Conservation (phyloP, 2,797 vertebrate genomes). For the Syngnathus rostellatus region DNA sequence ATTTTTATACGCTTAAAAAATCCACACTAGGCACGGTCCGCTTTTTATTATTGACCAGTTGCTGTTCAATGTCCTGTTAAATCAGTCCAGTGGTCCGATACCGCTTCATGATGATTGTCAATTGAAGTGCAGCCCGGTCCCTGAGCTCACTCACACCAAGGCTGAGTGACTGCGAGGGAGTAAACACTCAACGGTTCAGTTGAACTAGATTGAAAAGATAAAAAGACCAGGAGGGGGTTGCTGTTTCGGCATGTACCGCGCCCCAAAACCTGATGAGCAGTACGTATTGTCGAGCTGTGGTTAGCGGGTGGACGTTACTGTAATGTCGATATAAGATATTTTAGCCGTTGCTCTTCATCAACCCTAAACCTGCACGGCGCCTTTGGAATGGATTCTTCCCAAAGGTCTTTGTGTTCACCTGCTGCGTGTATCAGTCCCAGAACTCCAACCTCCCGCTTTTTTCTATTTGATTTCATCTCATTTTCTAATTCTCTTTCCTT, state of each 20-base stretch:
- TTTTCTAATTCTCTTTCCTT: neutral
- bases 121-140: neutral
- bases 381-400: neutral
- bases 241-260: neutral
- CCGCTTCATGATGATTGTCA: neutral
- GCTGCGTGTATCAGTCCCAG: neutral
- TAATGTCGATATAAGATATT: neutral
- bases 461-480: neutral
- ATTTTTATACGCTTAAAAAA: neutral
- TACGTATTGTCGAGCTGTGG: neutral
- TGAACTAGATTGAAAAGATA: neutral
- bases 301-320: neutral
- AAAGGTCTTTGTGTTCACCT: neutral
- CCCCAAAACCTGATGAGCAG: neutral
- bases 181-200: neutral
- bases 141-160: neutral
- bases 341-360: neutral
- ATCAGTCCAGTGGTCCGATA: conserved; percentile 1
- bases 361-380: neutral
- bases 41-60: neutral
- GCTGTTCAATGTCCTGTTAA: neutral
- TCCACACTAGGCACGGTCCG: too few species aligned
- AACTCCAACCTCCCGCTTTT: neutral
- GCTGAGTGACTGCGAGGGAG: neutral
- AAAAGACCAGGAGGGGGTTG: neutral